phyloP scores from a whole-genome alignment of 2,797 vertebrate species.

The Apodemus agrarius region DNA sequence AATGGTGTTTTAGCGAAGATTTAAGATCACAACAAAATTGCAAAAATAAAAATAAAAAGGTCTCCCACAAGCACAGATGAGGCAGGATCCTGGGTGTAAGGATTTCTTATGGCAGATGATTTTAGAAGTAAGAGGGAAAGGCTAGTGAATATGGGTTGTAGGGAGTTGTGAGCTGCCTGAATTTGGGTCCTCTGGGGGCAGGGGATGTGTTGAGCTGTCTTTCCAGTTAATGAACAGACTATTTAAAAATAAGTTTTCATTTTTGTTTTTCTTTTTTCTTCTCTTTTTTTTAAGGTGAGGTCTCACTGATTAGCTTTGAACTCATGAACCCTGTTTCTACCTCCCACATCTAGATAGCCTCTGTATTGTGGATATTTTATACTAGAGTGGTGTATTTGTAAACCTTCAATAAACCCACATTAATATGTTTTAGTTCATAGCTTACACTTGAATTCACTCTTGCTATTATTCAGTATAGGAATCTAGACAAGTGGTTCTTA shows the following conservation, averaged over 20 bases:
- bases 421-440: neutral
- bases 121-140: neutral
- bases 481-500: neutral
- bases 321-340: neutral
- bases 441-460: neutral
- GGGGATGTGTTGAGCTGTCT: neutral
- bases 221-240: neutral
- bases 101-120: slow-evolving; percentile 3
- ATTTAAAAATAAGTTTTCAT: neutral
- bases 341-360: neutral
- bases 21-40: neutral
- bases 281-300: neutral
- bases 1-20: neutral
- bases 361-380: neutral
- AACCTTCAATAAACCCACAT: neutral
- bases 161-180: neutral
- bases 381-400: neutral
- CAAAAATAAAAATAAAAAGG: neutral
- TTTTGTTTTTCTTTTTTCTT: neutral
- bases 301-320: neutral
- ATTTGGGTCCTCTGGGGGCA: neutral
- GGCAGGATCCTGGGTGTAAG: neutral
- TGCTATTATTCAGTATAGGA: neutral
- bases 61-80: slow-evolving; percentile 16
- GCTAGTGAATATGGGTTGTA: neutral